Evolutionary conservation across 2,888 invertebrate species (phyloP), one percentile per base, ranked within the genome.

Genomic region (Eucera pruinosa): DNA sequence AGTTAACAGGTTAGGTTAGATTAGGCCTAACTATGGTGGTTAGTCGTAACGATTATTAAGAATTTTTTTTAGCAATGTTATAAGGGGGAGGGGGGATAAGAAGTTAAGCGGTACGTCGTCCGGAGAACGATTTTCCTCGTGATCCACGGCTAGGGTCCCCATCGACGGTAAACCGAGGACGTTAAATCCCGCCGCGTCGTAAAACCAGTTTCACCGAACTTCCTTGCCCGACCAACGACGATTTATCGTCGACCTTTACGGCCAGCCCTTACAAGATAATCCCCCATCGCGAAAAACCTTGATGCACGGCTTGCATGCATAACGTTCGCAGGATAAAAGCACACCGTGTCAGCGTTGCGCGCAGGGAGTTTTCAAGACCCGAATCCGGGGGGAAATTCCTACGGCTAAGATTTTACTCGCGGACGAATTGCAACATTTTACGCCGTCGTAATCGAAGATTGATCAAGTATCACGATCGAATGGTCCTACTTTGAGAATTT

Each of bases 181-280:
- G 67, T 82, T 82, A 78, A 82, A 80, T 80, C 78, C 75, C n/a
- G 55, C 47, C 68, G 60, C 69, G 57, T 61, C 80, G 71, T 84
- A 84, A 84, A 84, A 80, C 82, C 75, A 80, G 80, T 80, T 78
- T 75, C 66, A 52, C 68, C 77, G 61, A 80, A 82, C 61, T 80
- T 82, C 64, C 68, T 80, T 61, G 65, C 57, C 61, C 61, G 27
- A 33, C 65, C 65, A 61, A 47, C 48, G 62, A 67, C 74, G 80
- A 84, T 84, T 82, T 84, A 84, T 84, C 80, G 80, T 52, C 80
- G 72, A 68, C 78, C 82, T 66, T 84, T 78, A 80, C 68, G 74
- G 55, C 65, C 61, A 48, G 39, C 69, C 80, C 75, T 84, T 76
- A 73, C 78, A 47, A 75, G 82, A 80, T 82, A 80, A 84, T 84